phyloP scores from a whole-genome alignment of 2,113 vertebrate species.

The Xiphophorus couchianus region DNA sequence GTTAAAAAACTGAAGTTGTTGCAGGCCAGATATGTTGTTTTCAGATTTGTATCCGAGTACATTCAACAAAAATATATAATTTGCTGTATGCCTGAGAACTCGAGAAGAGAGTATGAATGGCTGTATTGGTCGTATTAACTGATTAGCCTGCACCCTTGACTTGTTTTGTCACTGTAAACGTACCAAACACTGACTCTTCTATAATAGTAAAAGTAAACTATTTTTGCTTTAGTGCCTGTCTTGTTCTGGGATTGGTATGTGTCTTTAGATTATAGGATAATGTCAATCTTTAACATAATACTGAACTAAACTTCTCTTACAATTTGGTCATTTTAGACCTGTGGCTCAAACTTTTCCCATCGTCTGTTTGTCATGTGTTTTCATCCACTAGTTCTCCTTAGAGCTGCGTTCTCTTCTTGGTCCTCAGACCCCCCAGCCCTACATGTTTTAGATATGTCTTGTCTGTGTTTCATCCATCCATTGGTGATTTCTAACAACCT shows the following conservation, averaged over 20 bases:
- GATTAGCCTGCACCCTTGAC: neutral
- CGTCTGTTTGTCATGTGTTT: too few species aligned
- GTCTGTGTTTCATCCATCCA: too few species aligned
- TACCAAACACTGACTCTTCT: constrained; percentile 33
- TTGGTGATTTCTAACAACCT: too few species aligned
- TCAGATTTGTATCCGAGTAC: too few species aligned
- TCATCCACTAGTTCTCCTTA: too few species aligned
- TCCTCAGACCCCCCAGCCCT: too few species aligned
- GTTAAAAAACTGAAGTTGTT: neutral
- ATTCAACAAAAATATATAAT: neutral
- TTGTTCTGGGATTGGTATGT: neutral
- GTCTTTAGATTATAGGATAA: neutral
- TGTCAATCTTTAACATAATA: neutral
- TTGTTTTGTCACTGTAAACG: constrained; percentile 29
- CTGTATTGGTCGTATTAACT: constrained; percentile 6
- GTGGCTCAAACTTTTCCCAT: too few species aligned
- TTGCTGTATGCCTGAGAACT: constrained; percentile 8
- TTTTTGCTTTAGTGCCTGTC: constrained; percentile 18
- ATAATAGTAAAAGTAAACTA: constrained; percentile 37
- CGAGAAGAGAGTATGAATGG: constrained; percentile 14
- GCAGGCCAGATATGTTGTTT: constrained; percentile 1
- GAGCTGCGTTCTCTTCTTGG: too few species aligned
- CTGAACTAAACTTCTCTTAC: neutral
- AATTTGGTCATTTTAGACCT: neutral
- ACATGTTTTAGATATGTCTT: too few species aligned